Evolutionary conservation across 2,888 invertebrate species (phyloP), one percentile per base, ranked within the genome.

Genomic region (Melanophora roralis): DNA sequence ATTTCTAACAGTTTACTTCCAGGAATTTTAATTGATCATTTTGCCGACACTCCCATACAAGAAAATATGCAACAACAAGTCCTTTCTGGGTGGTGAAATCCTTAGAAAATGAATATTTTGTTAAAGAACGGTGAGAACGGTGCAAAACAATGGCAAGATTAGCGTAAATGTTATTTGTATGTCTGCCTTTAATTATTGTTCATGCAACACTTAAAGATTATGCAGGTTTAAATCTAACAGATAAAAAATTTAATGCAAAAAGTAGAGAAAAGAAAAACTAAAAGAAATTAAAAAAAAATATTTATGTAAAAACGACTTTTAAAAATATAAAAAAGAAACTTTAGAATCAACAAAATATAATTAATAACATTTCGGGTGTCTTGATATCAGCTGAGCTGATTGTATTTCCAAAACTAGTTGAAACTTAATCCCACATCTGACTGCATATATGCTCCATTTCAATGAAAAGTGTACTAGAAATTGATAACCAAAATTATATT

Each of bases 1-100:
- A 27, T 27, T 74, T 67, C 67, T 51, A 0, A 51, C 59, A 74
- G 57, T 67, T 23, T 16, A 16, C 47, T 72, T 67, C 65, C 49
- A 60, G 38, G 75, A 79, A 79, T 27, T 79, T 71, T 60, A 32
- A 65, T 79, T 79, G 65, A 79, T 65, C 57, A 75, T 75, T 59
- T 47, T 71, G 75, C 69, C 79, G 78, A 71, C 79, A 79, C 65
- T 71, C 59, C 59, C 62, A 45, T 67, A 73, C 62, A n/a, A 2
- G 27, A 38, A 32, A 55, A 43, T 16, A n/a, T n/a, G n/a, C 21
- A 64, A 53, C 49, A 16, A 34, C n/a, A 65, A 73, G 43, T 49
- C 12, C 16, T 21, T 38, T 57, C 14, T 43, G 43, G 47, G 51
- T n/a, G n/a, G n/a, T n/a, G n/a, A 64, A 78, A 73, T 68, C 60